These are phyloP conservation scores for Gila orcuttii DNA, from an alignment of 2,113 vertebrate species.

Conservation along the genomic window DNA sequence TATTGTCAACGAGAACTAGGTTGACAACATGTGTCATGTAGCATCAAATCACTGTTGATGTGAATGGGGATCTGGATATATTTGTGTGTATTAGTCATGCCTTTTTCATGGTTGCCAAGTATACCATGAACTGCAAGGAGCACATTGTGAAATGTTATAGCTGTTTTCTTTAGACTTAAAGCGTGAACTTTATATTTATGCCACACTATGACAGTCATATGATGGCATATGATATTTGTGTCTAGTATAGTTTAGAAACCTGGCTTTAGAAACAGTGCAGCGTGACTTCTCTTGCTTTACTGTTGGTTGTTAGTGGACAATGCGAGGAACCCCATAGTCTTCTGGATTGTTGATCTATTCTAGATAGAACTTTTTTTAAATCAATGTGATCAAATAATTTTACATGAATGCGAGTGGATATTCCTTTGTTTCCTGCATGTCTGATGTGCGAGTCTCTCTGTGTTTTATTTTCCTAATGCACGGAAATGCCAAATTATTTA, in stretches of 20 bases:
- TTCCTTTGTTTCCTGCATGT: not conserved
- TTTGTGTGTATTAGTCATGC: not conserved
- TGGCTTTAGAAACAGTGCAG: no score
- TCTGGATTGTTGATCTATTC: not conserved
- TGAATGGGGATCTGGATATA: not conserved
- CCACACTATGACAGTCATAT: not conserved
- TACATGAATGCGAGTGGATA: not conserved
- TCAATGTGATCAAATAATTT: not conserved
- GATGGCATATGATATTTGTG: not conserved
- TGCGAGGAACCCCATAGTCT: not conserved
- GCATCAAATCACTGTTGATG: not conserved
- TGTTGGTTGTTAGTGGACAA: not conserved
- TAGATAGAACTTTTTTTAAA: not conserved
- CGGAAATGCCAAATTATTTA: constrained; percentile 6
- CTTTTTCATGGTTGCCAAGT: not conserved
- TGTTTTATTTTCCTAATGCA: not conserved
- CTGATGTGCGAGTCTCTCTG: not conserved
- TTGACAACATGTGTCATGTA: not conserved
- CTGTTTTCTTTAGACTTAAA: not conserved
- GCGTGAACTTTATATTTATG: not conserved
- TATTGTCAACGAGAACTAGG: not conserved
- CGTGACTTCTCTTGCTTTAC: not conserved
- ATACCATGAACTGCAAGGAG: not conserved
- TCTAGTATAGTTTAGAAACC: not conserved
- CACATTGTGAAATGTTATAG: not conserved